Evolutionary conservation across 2,113 vertebrate genomes (phyloP).

Genomic region (Scatophagus argus): DNA sequence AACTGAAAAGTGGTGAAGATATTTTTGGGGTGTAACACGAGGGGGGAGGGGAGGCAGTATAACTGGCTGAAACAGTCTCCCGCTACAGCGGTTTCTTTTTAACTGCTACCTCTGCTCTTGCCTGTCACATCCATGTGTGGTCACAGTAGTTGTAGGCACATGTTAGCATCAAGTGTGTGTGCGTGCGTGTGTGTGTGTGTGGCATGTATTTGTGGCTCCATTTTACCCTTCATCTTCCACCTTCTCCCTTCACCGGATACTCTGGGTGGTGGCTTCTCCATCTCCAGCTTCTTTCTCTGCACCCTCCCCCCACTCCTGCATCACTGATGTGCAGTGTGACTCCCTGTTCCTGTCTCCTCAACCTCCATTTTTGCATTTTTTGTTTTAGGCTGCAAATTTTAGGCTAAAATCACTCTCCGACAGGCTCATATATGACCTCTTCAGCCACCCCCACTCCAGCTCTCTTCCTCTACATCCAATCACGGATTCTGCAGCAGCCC

Average conservation of each 20-base stretch:
- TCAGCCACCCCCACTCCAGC: not conserved
- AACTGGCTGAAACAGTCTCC: constrained; percentile 41
- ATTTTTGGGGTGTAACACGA: constrained; percentile 1
- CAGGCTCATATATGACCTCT: constrained; percentile 5
- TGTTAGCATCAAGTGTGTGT: constrained; percentile 42
- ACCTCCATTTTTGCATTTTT: not conserved
- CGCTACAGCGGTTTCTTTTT: constrained; percentile 56
- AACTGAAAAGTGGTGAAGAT: constrained; percentile 17
- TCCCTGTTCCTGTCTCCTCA: not conserved
- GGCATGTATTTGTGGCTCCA: constrained; percentile 27
- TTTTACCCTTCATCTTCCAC: constrained; percentile 4
- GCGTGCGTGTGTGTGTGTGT: constrained; percentile 22
- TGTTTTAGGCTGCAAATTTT: too few relatives aligned
- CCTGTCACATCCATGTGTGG: constrained; percentile 40
- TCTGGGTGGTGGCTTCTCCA: not conserved
- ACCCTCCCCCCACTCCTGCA: not conserved
- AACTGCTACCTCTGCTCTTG: constrained; percentile 52
- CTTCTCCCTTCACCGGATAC: not conserved
- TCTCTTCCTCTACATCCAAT: not conserved
- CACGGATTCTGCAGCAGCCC: constrained; percentile 88
- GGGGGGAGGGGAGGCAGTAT: constrained; percentile 37
- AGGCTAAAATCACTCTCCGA: too few relatives aligned
- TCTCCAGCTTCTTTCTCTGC: not conserved
- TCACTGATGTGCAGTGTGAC: not conserved
- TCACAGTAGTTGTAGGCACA: constrained; percentile 70